Conservation (phyloP, 2,113 vertebrate species). For the Tylochromis polylepis region DNA sequence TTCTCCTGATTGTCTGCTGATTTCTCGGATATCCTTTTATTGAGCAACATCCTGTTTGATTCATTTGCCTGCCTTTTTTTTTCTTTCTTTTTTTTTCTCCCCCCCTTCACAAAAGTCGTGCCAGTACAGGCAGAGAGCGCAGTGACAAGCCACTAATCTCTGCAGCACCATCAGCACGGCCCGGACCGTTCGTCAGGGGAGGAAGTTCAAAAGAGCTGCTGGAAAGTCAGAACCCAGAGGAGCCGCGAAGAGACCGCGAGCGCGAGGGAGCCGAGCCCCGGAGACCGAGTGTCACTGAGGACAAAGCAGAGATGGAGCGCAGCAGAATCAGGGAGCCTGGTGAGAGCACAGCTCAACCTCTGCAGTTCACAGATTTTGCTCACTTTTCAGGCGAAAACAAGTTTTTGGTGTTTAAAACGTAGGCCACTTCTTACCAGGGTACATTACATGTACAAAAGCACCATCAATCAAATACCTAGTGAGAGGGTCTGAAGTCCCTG, state of each 20-base stretch:
- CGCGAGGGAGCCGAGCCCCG: conserved; percentile 81
- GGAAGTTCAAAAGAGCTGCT: conserved; percentile 84
- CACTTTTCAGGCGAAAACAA: background rate
- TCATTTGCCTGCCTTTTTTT: background rate
- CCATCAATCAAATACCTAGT: background rate
- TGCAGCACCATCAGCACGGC: conserved; percentile 54
- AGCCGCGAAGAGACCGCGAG: conserved; percentile 66
- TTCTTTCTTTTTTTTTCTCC: background rate
- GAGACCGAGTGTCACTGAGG: conserved; percentile 79
- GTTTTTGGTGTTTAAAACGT: background rate
- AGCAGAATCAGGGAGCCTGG: conserved; percentile 77
- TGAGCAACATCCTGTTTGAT: background rate
- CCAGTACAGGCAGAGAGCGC: conserved; percentile 82
- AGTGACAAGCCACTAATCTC: conserved; percentile 82
- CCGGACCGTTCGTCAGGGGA: conserved; percentile 75
- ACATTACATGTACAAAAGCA: background rate
- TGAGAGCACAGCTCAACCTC: conserved; percentile 42
- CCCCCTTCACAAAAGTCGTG: conserved; percentile 52
- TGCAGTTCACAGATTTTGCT: background rate
- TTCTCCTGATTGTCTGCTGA: background rate
- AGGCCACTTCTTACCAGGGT: background rate
- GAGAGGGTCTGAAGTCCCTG: background rate
- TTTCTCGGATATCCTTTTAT: background rate
- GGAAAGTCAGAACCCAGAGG: conserved; percentile 80
- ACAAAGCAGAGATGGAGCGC: conserved; percentile 73